A percentile compares a stretch with the other conserved stretches of the same genome.
Conservation (phyloP, 2,113 vertebrate species). For the Psilopogon haemacephalus region DNA sequence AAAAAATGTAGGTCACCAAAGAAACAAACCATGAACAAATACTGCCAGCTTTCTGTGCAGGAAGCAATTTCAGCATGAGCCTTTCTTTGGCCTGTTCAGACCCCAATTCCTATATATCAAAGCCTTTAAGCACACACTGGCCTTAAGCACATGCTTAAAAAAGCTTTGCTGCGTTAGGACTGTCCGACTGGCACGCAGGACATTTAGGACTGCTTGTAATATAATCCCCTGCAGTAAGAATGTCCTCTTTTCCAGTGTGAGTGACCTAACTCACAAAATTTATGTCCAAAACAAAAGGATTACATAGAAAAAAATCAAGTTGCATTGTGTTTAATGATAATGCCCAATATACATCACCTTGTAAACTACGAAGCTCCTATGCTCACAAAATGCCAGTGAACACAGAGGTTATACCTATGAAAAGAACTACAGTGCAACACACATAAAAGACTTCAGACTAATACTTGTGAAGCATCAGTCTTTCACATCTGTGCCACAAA, state of each 20-base stretch:
- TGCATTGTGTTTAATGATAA: neutral
- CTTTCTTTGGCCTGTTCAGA: neutral
- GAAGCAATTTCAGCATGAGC: neutral
- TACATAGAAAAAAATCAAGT: neutral
- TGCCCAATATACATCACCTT: neutral
- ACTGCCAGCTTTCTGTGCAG: neutral
- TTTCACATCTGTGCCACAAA: neutral
- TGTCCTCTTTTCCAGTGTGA: neutral
- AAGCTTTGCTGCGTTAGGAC: neutral
- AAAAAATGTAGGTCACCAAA: neutral
- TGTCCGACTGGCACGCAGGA: neutral
- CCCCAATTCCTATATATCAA: neutral
- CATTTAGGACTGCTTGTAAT: neutral
- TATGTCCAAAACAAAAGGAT: neutral
- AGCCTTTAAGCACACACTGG: neutral
- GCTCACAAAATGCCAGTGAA: neutral
- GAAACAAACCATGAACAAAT: conserved; percentile 21
- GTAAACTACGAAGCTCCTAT: neutral
- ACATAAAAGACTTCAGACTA: neutral
- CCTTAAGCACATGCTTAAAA: neutral
- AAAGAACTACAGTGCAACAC: neutral
- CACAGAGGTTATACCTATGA: neutral
- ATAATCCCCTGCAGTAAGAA: neutral
- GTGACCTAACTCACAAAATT: neutral
- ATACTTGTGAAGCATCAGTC: neutral